Percentiles rank a stretch among this genome's conserved stretches.
Evolutionary conservation across 2,113 vertebrate genomes (phyloP).

Genomic region (Phylloscopus trochilus): DNA sequence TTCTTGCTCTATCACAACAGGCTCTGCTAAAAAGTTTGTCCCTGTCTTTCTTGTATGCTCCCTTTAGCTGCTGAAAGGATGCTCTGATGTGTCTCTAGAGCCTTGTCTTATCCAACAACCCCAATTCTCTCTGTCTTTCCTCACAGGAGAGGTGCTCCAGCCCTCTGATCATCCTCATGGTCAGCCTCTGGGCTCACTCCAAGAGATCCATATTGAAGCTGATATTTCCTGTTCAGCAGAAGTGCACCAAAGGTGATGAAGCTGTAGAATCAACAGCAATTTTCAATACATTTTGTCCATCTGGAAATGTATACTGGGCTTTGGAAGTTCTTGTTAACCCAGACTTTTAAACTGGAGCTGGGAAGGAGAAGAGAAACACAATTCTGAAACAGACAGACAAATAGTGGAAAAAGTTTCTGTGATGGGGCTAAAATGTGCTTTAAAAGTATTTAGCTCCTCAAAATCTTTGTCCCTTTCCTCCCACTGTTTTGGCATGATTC

Average conservation of each 20-base stretch:
- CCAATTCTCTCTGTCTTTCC: background rate
- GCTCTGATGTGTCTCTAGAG: background rate
- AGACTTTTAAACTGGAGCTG: background rate
- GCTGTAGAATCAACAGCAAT: background rate
- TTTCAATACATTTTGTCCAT: background rate
- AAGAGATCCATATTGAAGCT: background rate
- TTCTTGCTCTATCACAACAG: background rate
- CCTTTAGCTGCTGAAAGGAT: background rate
- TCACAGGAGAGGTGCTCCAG: background rate
- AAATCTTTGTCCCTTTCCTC: background rate
- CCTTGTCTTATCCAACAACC: background rate
- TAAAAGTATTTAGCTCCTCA: background rate
- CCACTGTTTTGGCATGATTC: background rate
- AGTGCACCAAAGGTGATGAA: background rate
- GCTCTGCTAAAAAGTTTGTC: background rate
- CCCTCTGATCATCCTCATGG: background rate
- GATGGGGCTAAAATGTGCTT: background rate
- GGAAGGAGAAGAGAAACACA: background rate
- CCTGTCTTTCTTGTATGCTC: background rate
- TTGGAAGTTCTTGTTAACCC: background rate
- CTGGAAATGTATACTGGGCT: background rate
- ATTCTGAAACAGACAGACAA: background rate
- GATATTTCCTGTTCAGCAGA: background rate
- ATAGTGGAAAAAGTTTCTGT: background rate
- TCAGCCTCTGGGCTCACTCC: fast-evolving